Evolutionary conservation across 1,140 invertebrate genomes (phyloP).

Genomic region (Neodiprion virginianus): DNA sequence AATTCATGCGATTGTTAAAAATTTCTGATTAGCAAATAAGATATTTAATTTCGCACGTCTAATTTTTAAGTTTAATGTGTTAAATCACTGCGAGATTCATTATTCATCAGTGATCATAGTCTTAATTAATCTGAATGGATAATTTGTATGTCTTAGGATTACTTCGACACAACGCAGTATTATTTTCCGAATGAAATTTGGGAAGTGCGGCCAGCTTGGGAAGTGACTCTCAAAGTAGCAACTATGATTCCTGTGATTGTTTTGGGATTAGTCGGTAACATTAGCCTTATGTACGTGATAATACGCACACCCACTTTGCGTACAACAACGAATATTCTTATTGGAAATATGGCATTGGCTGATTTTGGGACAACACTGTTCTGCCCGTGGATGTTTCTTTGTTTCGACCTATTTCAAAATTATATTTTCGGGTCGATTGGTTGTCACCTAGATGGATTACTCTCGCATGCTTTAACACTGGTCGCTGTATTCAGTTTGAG

Average conservation of each 20-base stretch:
- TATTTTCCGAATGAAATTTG: constrained; percentile 68
- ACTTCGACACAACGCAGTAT: constrained; percentile 30
- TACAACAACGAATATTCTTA: constrained; percentile 80
- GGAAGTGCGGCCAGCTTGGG: constrained; percentile 63
- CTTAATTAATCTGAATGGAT: no score
- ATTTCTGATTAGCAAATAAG: no score
- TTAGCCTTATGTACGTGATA: constrained; percentile 73
- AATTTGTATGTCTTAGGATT: background rate
- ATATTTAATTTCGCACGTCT: no score
- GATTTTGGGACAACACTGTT: constrained; percentile 78
- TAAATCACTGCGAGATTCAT: no score
- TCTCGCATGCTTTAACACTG: constrained; percentile 72
- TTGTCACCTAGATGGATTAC: constrained; percentile 73
- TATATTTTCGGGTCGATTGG: constrained; percentile 74
- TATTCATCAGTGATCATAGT: no score
- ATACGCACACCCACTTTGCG: constrained; percentile 71
- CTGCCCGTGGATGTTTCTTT: constrained; percentile 75
- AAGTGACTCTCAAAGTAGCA: constrained; percentile 69
- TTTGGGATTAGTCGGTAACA: constrained; percentile 76
- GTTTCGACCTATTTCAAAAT: constrained; percentile 76
- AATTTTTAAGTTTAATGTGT: no score
- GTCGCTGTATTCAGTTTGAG: constrained; percentile 80
- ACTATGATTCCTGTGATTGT: constrained; percentile 69
- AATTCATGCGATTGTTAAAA: no score
- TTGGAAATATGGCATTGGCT: constrained; percentile 80